Conservation (phyloP, 2,888 invertebrate genomes). For the Ischnura elegans region DNA sequence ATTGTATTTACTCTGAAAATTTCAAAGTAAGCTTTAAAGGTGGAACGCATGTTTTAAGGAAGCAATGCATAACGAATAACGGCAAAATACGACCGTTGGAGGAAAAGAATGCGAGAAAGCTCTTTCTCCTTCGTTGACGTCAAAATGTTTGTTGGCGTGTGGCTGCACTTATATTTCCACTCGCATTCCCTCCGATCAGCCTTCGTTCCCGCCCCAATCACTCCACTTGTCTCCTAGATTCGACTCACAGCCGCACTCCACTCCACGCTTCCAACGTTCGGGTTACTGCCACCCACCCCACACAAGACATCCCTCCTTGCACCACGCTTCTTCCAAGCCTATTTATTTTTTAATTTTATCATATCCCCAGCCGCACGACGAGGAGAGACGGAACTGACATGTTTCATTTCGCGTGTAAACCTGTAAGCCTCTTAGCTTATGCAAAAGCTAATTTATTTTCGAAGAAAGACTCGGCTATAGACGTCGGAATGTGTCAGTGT, state of each 20-base stretch:
- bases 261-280: background rate
- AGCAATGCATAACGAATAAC: no score
- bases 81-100: no score
- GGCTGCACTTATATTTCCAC: no score
- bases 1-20: no score
- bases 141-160: no score
- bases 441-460: conserved; percentile 63
- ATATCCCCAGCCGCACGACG: conserved; percentile 10
- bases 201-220: background rate
- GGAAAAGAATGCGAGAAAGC: no score
- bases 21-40: no score
- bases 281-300: background rate
- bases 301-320: background rate
- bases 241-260: background rate
- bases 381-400: conserved; percentile 49
- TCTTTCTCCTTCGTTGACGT: no score
- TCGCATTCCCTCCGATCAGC: background rate
- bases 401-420: conserved; percentile 63
- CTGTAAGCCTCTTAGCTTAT: conserved; percentile 62
- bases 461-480: conserved; percentile 10
- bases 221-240: background rate
- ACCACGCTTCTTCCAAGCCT: background rate
- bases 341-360: conserved; percentile 3
- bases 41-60: no score
- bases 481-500: background rate